Evolutionary conservation across 2,888 invertebrate species (phyloP).

Genomic region (Iphiclides podalirius): DNA sequence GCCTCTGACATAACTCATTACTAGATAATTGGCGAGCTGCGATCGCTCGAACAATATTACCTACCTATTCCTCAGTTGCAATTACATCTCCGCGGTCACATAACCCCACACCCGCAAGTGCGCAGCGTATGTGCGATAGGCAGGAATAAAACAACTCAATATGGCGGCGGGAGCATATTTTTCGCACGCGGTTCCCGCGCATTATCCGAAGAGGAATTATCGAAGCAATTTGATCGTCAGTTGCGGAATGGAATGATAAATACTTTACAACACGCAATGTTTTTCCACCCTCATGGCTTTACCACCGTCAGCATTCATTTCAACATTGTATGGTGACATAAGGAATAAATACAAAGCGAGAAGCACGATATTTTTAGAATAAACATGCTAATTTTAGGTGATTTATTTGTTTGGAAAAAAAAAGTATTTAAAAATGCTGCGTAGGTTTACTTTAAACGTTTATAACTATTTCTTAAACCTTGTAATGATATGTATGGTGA

Average conservation of each 20-base stretch:
- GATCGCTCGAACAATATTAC: not conserved
- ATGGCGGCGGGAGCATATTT: conserved; percentile 48
- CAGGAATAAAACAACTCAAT: conserved; percentile 54
- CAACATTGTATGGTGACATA: too few relatives aligned
- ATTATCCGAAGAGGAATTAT: conserved; percentile 49
- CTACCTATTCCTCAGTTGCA: not conserved
- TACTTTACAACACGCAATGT: conserved; percentile 24
- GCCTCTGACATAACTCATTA: conserved; percentile 18
- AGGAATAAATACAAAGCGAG: too few relatives aligned
- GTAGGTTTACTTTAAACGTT: too few relatives aligned
- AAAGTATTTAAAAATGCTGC: too few relatives aligned
- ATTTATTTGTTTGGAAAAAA: too few relatives aligned
- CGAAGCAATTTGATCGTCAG: conserved; percentile 48
- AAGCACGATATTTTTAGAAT: too few relatives aligned
- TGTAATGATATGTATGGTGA: too few relatives aligned
- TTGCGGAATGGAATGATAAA: conserved; percentile 47
- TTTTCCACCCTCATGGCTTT: conserved; percentile 10
- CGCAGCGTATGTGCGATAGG: conserved; percentile 45
- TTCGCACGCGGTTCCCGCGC: conserved; percentile 59
- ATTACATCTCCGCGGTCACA: not conserved
- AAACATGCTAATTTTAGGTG: too few relatives aligned
- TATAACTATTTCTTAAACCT: too few relatives aligned
- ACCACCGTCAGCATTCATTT: too few relatives aligned
- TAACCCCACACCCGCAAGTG: conserved; percentile 29
- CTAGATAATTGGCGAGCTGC: not conserved